Percentiles rank a stretch among this genome's conserved stretches.
Conservation (phyloP, 2,797 vertebrate genomes). For the Chromobotia macracanthus region DNA sequence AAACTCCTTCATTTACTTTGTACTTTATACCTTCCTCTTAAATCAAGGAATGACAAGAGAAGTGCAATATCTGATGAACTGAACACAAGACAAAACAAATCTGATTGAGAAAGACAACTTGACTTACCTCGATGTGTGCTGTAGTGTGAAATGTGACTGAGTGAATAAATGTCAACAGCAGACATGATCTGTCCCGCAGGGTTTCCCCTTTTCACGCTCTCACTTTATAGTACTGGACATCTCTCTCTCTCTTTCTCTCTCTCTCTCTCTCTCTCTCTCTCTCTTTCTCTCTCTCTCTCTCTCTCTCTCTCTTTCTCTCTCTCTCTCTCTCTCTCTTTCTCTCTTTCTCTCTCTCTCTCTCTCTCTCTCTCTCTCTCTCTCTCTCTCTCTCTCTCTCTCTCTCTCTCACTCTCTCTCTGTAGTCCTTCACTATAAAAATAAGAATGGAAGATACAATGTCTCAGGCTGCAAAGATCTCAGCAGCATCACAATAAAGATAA, state of each 20-base stretch:
- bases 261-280: constrained; percentile 13
- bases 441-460: no score
- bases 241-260: background rate
- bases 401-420: constrained; percentile 19
- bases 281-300: no score
- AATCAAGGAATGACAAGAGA: background rate
- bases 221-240: constrained; percentile 44
- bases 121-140: constrained; percentile 55
- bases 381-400: background rate
- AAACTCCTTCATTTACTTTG: background rate
- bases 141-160: constrained; percentile 54
- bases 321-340: no score
- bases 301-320: constrained; percentile 3
- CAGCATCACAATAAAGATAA: background rate
- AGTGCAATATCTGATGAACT: background rate
- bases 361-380: no score
- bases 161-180: constrained; percentile 26
- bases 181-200: constrained; percentile 59
- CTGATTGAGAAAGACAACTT: constrained; percentile 26
- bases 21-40: background rate
- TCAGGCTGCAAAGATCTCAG: background rate
- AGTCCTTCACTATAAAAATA: constrained; percentile 6
- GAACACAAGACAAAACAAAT: background rate
- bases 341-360: no score
- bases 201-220: constrained; percentile 65